These are phyloP conservation scores for Hypotaenidia okinawae DNA, from an alignment of 2,797 vertebrate species.

Conservation along the genomic window DNA sequence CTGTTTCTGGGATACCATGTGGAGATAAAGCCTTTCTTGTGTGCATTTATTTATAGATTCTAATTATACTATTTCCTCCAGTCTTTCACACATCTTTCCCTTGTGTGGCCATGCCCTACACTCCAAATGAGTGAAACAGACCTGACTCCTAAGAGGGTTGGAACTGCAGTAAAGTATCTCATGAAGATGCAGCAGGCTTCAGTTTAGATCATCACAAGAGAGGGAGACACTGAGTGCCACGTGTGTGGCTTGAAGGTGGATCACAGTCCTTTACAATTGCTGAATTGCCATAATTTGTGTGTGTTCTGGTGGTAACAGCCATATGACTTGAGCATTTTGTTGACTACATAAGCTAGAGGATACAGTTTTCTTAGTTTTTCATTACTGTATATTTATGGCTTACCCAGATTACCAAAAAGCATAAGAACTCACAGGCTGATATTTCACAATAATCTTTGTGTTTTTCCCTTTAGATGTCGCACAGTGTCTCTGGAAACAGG, in stretches of 20 bases:
- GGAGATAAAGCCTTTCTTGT: neutral
- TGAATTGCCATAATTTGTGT: neutral
- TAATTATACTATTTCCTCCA: neutral
- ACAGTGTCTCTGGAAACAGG: constrained; percentile 96
- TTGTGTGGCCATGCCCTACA: neutral
- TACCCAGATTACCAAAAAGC: neutral
- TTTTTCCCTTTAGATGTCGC: constrained; percentile 82
- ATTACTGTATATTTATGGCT: neutral
- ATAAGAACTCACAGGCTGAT: neutral
- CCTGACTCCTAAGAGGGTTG: neutral
- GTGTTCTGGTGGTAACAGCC: neutral
- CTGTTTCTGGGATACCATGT: neutral
- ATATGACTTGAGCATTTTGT: neutral
- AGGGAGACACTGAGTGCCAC: neutral
- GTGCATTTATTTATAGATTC: neutral
- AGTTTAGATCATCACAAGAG: neutral
- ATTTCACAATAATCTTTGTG: neutral
- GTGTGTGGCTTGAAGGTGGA: neutral
- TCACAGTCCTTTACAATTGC: neutral
- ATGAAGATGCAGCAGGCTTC: neutral
- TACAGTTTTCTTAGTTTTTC: neutral
- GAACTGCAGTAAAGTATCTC: neutral
- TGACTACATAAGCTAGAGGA: neutral
- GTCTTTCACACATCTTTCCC: neutral
- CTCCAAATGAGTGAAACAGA: neutral